Conservation (phyloP, 1,140 invertebrate genomes). For the Argopecten irradians region DNA sequence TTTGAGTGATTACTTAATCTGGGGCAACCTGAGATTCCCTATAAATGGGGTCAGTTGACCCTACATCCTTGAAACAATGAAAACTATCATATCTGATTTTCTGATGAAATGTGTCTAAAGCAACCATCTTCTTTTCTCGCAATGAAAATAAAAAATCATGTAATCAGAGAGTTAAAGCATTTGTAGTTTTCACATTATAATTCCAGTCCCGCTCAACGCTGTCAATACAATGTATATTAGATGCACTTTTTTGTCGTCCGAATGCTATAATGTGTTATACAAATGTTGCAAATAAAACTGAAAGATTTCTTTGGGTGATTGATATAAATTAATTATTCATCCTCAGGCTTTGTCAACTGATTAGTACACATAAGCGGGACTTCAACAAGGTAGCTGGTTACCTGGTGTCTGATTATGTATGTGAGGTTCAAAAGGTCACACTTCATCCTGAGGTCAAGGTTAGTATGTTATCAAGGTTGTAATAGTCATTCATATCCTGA, state of each 20-base stretch:
- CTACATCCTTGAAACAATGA: neutral
- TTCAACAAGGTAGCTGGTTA: conserved; percentile 53
- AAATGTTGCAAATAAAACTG: neutral
- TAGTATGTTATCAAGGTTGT: neutral
- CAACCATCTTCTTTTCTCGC: too few species aligned
- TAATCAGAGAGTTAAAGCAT: neutral
- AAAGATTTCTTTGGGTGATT: neutral
- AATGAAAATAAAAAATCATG: neutral
- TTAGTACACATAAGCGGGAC: conserved; percentile 53
- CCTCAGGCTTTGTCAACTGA: conserved; percentile 38
- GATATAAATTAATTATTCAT: neutral
- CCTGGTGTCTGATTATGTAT: conserved; percentile 54
- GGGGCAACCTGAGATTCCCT: neutral
- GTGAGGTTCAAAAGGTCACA: conserved; percentile 53
- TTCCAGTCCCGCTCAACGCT: neutral
- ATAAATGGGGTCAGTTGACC: neutral
- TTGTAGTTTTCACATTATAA: neutral
- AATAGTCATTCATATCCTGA: neutral
- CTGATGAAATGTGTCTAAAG: neutral
- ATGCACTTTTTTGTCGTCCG: neutral
- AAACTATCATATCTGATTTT: neutral
- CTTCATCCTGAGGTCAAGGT: conserved; percentile 56
- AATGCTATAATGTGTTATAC: neutral
- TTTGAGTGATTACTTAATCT: neutral
- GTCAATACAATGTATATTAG: neutral